Base-by-base conservation (phyloP, 2,113 vertebrate genomes). In the Clarias macrocephalus region DNA sequence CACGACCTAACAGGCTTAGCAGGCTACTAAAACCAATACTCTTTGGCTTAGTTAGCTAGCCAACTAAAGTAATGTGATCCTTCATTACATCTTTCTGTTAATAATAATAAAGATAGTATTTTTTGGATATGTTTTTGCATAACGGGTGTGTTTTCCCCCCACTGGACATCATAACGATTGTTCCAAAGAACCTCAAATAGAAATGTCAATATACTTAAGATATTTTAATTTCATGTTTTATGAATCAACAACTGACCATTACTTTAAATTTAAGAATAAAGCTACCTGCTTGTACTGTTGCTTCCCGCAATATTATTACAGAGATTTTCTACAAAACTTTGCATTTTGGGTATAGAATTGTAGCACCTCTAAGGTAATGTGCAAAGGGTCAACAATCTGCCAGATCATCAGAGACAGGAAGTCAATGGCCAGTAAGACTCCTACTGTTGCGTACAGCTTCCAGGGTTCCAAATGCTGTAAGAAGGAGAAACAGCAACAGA, bases 341-440 rank as follows among this genome's bases (percentile, higher is more conserved):
- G 25, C 23, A 81, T 25, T 6, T 62, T 42, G 5, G 10, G 13
- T 28, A n/a, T 54, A 56, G 33, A 28, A 83, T 28, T 59, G n/a
- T 57, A 68, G 72, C 93, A 99, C 98, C 98, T 99, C 98, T 1
- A 97, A 95, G n/a, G 97, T 97, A 42, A 97, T 95, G 89, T 98
- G 97, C 91, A 99, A 90, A 0, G 98, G 98, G 85, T 98, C 97
- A 91, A 99, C 95, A 1, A 98, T 97, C 93, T 99, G 98, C 98
- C 98, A 99, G 93, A 97, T 93, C 89, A 96, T 94, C 3, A 99
- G 90, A 0, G 97, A 96, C 83, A 99, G 90, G 85, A 98, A 92
- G 4, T 99, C 97, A 76, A 98, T 92, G 62, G 96, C 96, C 90
- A 99, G 95, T 70, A 99, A 93, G 89, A 98, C 93, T 30, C 96